Conservation (phyloP, 2,888 invertebrate species). For the Coecobrya sp. region DNA sequence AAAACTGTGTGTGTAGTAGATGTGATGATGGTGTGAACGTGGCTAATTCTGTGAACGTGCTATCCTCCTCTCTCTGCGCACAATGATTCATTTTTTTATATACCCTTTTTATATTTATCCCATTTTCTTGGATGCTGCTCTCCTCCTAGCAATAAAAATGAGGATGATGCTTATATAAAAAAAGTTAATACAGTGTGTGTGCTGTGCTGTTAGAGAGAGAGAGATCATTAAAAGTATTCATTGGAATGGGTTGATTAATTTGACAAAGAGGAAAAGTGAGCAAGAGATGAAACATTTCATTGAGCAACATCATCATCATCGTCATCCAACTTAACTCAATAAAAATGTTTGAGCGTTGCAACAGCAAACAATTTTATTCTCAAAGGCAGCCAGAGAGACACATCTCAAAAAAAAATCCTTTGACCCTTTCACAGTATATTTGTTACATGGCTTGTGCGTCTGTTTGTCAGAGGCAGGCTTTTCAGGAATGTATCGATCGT, state of each 20-base stretch:
- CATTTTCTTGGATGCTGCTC: background rate
- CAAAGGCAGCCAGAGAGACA: background rate
- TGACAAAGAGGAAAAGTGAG: background rate
- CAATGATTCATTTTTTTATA: too few relatives aligned
- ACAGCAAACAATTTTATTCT: too few relatives aligned
- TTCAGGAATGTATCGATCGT: conserved; percentile 43
- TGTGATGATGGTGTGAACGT: background rate
- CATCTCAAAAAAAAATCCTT: background rate
- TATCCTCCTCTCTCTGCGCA: background rate
- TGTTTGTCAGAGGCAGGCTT: background rate
- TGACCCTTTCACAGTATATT: background rate
- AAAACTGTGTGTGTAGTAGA: background rate
- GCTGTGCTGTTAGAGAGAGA: too few relatives aligned
- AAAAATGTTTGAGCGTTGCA: background rate
- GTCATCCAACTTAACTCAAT: background rate
- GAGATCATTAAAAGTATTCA: background rate
- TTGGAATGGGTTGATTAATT: conserved; percentile 2
- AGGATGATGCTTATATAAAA: background rate
- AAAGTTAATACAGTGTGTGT: background rate
- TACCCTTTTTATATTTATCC: too few relatives aligned
- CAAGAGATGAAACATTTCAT: background rate
- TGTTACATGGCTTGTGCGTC: background rate
- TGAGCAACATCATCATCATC: conserved; percentile 17
- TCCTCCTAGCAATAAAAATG: background rate
- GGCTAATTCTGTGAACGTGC: background rate